Evolutionary conservation across 92 coral and sea anemone genomes (phyloP).

Genomic region (Zoanthus sociatus): DNA sequence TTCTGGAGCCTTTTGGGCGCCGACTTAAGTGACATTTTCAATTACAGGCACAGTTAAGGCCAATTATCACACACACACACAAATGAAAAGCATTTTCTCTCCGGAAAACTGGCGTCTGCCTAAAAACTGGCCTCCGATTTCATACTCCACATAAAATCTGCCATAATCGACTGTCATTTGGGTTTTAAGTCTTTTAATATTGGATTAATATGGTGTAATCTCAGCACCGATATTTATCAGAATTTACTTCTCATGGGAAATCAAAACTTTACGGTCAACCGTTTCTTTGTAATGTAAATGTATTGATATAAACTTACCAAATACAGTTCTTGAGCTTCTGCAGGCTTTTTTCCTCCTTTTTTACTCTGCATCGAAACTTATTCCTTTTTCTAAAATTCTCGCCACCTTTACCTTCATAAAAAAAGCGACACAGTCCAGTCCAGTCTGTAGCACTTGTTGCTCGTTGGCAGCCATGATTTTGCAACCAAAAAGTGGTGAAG

Average conservation of each 20-base stretch:
- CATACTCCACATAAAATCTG: too few species aligned
- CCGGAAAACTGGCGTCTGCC: too few species aligned
- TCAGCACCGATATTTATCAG: neutral
- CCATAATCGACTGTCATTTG: too few species aligned
- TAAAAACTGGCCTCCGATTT: too few species aligned
- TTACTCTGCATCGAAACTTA: neutral
- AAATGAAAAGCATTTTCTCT: too few species aligned
- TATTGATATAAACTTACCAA: neutral
- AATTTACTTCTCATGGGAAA: neutral
- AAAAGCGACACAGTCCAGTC: neutral
- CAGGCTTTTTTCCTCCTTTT: constrained; percentile 59
- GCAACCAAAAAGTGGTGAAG: neutral
- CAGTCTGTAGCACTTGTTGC: neutral
- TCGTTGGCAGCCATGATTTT: constrained; percentile 1
- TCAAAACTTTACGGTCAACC: constrained; percentile 1
- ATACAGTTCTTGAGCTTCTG: neutral
- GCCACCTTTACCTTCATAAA: too few species aligned
- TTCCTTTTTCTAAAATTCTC: too few species aligned
- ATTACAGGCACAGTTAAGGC: too few species aligned
- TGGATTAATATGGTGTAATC: neutral
- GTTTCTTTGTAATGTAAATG: constrained; percentile 27
- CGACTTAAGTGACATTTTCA: too few species aligned
- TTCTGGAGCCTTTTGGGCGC: too few species aligned
- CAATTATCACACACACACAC: too few species aligned
- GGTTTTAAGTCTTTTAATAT: too few species aligned